Evolutionary conservation across 2,888 invertebrate genomes (phyloP), one percentile per base, ranked within the genome.

Genomic region (Meloe dianella): DNA sequence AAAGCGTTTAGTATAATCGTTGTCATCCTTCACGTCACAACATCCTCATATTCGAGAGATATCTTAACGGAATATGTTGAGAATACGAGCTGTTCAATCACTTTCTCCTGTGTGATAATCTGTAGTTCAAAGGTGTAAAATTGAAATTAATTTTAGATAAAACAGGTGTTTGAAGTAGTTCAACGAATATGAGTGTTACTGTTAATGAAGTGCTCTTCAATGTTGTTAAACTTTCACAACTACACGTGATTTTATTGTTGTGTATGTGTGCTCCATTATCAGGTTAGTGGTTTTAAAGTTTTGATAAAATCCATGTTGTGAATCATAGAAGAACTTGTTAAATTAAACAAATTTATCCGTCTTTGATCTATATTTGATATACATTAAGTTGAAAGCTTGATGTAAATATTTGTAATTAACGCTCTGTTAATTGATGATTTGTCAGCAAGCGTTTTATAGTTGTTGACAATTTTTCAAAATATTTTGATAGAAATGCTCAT

Each of bases 171-270:
- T 71, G 67, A 71, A 73, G 65, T 67, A 61, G 67, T 71, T 72
- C 1, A 24, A 51, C 51, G 68, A 74, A 71, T 71, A 75, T 75
- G 74, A 71, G 73, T 72, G 72, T 54, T 60, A 69, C 65, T 58
- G 62, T 54, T 61, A 58, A 69, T 59, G 71, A 72, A 73, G 68
- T 74, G 67, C 67, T 69, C 66, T 74, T 75, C 51, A 70, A 69
- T 72, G 69, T 74, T 66, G 66, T 67, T 38, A 77, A 74, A 73
- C 71, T 77, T 70, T 70, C 74, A 56, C 75, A 74, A 72, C 70
- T 75, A 72, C 76, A 75, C 74, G 72, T 73, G 64, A 67, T 78
- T 59, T 61, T 77, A 65, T 58, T 74, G 47, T 65, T 71, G 66
- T 59, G 61, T 30, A 69, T 72, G 54, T 73, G 68, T 64, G 76